phyloP scores from a whole-genome alignment of 2,113 vertebrate genomes.

The Perca schrenkii region DNA sequence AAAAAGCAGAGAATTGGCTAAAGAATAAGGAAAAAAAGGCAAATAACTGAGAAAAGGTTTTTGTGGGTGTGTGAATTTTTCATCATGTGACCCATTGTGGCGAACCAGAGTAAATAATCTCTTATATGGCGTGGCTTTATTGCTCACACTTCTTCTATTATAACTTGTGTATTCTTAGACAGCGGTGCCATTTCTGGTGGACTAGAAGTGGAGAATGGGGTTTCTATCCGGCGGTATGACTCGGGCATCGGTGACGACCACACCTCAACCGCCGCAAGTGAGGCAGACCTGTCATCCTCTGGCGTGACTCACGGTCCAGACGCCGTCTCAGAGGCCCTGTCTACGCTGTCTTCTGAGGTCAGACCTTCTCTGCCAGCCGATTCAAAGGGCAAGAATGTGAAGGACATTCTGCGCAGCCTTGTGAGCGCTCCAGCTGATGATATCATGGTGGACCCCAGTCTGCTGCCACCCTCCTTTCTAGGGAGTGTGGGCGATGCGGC shows the following conservation, averaged over 20 bases:
- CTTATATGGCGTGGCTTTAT: background rate
- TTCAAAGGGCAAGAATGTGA: slow-evolving; percentile 91
- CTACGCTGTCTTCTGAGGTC: slow-evolving; percentile 93
- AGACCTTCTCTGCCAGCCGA: slow-evolving; percentile 83
- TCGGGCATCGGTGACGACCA: slow-evolving; percentile 90
- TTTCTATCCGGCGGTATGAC: slow-evolving; percentile 84
- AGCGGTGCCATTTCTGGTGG: slow-evolving; percentile 58
- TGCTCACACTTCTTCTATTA: background rate
- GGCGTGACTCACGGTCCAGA: slow-evolving; percentile 87
- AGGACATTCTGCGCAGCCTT: slow-evolving; percentile 96
- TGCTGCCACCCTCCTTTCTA: slow-evolving; percentile 89
- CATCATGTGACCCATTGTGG: background rate
- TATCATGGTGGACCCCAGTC: slow-evolving; percentile 85
- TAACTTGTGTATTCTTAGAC: slow-evolving; percentile 50
- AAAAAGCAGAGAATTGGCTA: background rate
- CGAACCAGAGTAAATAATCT: background rate
- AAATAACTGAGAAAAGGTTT: background rate
- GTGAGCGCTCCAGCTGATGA: slow-evolving; percentile 90
- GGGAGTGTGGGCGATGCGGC: slow-evolving; percentile 85
- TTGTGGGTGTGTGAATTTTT: too few relatives aligned
- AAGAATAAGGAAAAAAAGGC: background rate
- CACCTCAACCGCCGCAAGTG: slow-evolving; percentile 69
- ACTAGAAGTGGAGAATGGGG: slow-evolving; percentile 77
- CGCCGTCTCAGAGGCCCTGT: slow-evolving; percentile 92
- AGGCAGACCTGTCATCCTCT: slow-evolving; percentile 51